Base-by-base conservation (phyloP, 1,140 invertebrate species). In the Bombus polaris region DNA sequence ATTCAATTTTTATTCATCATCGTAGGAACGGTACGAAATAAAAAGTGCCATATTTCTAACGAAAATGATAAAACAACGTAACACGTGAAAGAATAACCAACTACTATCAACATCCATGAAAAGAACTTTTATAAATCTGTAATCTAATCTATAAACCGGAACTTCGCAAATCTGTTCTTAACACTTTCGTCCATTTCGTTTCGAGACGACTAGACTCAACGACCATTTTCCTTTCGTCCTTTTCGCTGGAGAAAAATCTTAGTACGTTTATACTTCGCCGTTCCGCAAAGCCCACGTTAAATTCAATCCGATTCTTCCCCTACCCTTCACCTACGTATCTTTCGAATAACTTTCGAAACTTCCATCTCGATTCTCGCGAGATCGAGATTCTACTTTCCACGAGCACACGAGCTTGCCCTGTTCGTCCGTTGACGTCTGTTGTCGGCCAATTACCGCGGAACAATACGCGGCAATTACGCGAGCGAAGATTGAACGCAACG, bases 401-500 rank as follows among this genome's bases (percentile, higher is more conserved):
- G 15, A 32, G 18, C 35, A n/a, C 10, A 35, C 47, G 39, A 32
- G 53, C 71, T n/a, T 5, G 28, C 13, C 18, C 28, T 2, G 25
- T 53, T 44, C 28, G 62, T 57, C 42, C 5, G 47, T 44, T 57
- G 66, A 71, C 82, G 53, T 71, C 18, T 47, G 32, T 80, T 53
- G 68, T 62, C 68, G 77, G 42, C 66, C 77, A 85, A 85, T 80
- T 85, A 85, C 68, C 77, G 39, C 18, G 32, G 66, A 57, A 85
- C 83, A 85, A 85, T 85, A 65, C 53, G 13, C 32, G 53, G 68
- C 76, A 85, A 85, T 85, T 85, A 80, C 57, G 83, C 47, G 68
- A 25, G 28, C 42, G 28, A 12, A 42, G 68, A 62, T 80, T 53
- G 83, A 80, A 85, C 72, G 71, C 57, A 80, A 73, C n/a, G 68